These are phyloP conservation scores for Luperina testacea DNA, from an alignment of 2,888 invertebrate genomes.

Conservation along the genomic window DNA sequence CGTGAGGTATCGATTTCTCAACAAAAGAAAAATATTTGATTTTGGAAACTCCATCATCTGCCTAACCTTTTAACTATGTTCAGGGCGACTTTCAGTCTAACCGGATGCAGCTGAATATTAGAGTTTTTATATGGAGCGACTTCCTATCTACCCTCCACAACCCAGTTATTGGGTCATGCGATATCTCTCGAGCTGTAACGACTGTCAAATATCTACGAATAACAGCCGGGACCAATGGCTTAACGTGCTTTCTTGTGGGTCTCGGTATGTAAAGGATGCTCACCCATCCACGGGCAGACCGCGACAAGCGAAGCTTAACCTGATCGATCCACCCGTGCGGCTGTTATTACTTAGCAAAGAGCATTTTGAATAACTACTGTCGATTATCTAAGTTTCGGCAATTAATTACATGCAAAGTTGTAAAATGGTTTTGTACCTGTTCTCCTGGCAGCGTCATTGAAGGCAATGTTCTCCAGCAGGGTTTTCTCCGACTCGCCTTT, in stretches of 20 bases:
- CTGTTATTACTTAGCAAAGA: not conserved
- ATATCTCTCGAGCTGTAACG: not conserved
- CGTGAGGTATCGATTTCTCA: not conserved
- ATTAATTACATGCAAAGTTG: not conserved
- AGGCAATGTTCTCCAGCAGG: slow-evolving; percentile 95
- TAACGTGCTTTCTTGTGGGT: not conserved
- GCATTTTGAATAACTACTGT: not conserved
- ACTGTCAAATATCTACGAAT: not conserved
- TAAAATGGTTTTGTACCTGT: slow-evolving; percentile 90
- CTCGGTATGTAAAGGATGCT: not conserved
- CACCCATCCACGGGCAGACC: not conserved
- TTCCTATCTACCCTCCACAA: not conserved
- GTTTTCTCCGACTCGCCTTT: slow-evolving; percentile 96
- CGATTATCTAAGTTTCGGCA: not conserved
- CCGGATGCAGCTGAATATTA: not conserved
- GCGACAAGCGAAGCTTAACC: not conserved
- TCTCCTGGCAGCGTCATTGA: slow-evolving; percentile 96
- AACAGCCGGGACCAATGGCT: not conserved
- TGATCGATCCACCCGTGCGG: not conserved
- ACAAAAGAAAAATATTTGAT: not conserved
- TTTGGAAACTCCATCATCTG: not conserved
- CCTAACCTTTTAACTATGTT: not conserved
- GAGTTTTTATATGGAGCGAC: not conserved
- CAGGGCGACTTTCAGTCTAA: not conserved
- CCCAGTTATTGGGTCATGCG: not conserved